Evolutionary conservation across 2,797 vertebrate genomes (phyloP).

Genomic region (Aldrovandia affinis): DNA sequence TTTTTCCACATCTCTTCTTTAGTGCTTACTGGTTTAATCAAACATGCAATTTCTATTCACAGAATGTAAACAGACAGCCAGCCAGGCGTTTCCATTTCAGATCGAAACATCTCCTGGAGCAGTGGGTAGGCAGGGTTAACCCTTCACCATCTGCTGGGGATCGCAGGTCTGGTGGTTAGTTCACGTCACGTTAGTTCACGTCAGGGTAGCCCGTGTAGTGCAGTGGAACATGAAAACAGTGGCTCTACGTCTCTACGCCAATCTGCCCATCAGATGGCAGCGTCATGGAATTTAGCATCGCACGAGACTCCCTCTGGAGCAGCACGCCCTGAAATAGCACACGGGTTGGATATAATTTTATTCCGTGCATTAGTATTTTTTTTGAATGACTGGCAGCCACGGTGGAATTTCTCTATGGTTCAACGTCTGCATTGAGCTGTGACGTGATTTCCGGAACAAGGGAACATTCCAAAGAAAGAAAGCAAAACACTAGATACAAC

Average conservation of each 20-base stretch:
- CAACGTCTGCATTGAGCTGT: neutral
- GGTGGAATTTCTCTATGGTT: neutral
- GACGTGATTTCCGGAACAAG: neutral
- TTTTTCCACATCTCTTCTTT: slow-evolving; percentile 52
- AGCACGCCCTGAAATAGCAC: neutral
- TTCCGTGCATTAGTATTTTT: neutral
- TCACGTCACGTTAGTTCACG: neutral
- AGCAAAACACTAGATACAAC: neutral
- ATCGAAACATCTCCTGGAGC: slow-evolving; percentile 46
- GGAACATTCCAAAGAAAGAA: neutral
- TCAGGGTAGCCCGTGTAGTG: neutral
- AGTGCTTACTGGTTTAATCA: slow-evolving; percentile 57
- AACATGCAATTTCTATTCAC: slow-evolving; percentile 76
- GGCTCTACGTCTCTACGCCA: neutral
- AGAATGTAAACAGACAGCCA: slow-evolving; percentile 73
- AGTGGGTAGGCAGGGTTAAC: slow-evolving; percentile 36
- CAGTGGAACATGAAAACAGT: neutral
- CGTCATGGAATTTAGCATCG: neutral
- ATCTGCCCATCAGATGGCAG: neutral
- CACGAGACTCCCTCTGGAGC: neutral
- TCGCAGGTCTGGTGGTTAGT: neutral
- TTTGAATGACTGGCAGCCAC: neutral
- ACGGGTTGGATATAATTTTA: neutral
- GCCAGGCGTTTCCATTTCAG: slow-evolving; percentile 65
- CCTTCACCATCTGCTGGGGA: neutral